A percentile compares a stretch with the other conserved stretches of the same genome.
Conservation (phyloP, 2,888 invertebrate genomes). For the Eilema griseolum region DNA sequence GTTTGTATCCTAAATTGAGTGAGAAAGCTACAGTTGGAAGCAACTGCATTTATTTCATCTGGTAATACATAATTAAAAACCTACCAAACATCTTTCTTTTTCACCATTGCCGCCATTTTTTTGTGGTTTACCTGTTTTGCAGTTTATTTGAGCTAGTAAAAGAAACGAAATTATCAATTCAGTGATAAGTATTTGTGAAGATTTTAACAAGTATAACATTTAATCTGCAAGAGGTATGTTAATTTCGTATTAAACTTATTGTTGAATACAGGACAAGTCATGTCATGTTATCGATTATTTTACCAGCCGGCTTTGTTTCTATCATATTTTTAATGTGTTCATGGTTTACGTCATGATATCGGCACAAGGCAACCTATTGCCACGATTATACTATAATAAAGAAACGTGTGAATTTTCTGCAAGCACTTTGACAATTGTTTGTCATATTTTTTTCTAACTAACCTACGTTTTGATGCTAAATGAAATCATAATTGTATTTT, state of each 20-base stretch:
- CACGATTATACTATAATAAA: not conserved
- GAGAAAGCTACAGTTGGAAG: no score
- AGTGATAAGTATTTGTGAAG: slow-evolving; percentile 22
- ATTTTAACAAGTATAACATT: slow-evolving; percentile 25
- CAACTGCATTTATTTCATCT: slow-evolving; percentile 7
- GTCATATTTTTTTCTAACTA: not conserved
- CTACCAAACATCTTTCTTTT: slow-evolving; percentile 47
- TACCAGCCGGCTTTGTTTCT: slow-evolving; percentile 45
- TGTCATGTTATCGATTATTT: slow-evolving; percentile 65
- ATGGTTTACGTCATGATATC: not conserved
- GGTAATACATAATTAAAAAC: slow-evolving; percentile 46
- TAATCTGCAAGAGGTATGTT: slow-evolving; percentile 42
- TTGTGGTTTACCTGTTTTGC: slow-evolving; percentile 62
- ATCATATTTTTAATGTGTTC: not conserved
- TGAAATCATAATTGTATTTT: not conserved
- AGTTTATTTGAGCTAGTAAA: slow-evolving; percentile 35
- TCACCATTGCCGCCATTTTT: slow-evolving; percentile 79
- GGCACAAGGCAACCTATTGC: not conserved
- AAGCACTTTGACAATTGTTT: not conserved
- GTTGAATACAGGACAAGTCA: slow-evolving; percentile 39
- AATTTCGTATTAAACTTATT: slow-evolving; percentile 24
- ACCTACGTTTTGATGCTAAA: not conserved
- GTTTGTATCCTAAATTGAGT: no score
- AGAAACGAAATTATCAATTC: slow-evolving; percentile 26
- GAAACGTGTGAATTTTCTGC: not conserved